Percentiles rank a stretch among this genome's conserved stretches.
These are phyloP conservation scores for Cactoblastis cactorum DNA, from an alignment of 2,888 invertebrate genomes.

Conservation along the genomic window DNA sequence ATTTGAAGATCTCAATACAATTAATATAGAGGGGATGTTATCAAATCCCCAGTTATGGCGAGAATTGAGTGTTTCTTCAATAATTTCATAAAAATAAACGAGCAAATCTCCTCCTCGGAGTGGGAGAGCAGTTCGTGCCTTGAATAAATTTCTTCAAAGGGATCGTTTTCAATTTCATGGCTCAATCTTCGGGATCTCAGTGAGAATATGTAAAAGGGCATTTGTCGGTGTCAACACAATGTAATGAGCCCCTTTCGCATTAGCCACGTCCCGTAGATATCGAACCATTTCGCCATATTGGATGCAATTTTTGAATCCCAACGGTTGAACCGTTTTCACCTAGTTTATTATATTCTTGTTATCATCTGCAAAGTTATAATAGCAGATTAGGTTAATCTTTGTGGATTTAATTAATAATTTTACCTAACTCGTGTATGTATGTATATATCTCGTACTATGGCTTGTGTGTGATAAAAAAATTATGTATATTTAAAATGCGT, in stretches of 20 bases:
- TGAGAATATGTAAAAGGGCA: conserved; percentile 77
- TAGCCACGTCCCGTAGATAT: conserved; percentile 59
- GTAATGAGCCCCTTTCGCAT: conserved; percentile 72
- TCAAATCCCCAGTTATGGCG: conserved; percentile 32
- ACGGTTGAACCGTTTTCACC: neutral
- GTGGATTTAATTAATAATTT: conserved; percentile 3
- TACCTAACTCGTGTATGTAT: neutral
- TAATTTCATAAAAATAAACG: conserved; percentile 78
- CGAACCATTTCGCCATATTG: conserved; percentile 32
- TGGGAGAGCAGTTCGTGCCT: conserved; percentile 74
- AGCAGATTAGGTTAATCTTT: conserved; percentile 1
- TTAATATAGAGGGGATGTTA: neutral
- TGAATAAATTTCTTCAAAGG: conserved; percentile 78
- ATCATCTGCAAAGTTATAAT: conserved; percentile 10
- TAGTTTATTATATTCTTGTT: conserved; percentile 1
- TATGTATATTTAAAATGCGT: no score
- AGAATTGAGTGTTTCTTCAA: conserved; percentile 67
- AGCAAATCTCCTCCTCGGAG: conserved; percentile 73
- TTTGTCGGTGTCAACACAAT: conserved; percentile 76
- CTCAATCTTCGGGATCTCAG: conserved; percentile 77
- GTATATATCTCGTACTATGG: neutral
- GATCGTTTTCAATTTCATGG: conserved; percentile 79
- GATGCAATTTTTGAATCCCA: conserved; percentile 28
- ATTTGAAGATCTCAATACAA: neutral
- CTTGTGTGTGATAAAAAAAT: neutral